phyloP scores from a whole-genome alignment of 2,888 invertebrate species.

The Pilophorus perplexus region DNA sequence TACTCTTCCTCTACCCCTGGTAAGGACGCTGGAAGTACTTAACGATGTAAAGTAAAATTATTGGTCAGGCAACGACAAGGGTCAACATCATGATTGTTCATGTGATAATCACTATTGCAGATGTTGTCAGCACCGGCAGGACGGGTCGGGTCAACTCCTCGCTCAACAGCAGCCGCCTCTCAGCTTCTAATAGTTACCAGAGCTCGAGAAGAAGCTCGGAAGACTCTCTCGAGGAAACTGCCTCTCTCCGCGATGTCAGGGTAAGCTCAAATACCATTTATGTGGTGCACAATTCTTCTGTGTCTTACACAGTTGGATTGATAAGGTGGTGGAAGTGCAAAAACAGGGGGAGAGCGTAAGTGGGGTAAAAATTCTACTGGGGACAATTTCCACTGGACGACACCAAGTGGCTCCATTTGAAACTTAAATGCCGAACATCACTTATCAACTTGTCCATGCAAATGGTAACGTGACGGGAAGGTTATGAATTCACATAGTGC shows the following conservation, averaged over 20 bases:
- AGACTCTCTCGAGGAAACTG: constrained; percentile 82
- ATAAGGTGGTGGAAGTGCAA: too few relatives aligned
- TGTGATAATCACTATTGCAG: constrained; percentile 45
- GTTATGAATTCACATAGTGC: too few relatives aligned
- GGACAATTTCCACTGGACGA: too few relatives aligned
- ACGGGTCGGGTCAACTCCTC: constrained; percentile 29
- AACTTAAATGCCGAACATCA: too few relatives aligned
- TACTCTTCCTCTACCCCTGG: constrained; percentile 36
- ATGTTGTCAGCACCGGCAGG: constrained; percentile 52
- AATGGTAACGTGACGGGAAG: too few relatives aligned
- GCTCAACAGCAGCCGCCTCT: constrained; percentile 43
- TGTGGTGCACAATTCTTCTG: too few relatives aligned
- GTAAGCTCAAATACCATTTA: constrained; percentile 57
- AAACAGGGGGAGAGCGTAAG: not conserved
- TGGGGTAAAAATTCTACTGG: too few relatives aligned
- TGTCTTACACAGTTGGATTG: too few relatives aligned
- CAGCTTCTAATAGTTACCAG: constrained; percentile 58
- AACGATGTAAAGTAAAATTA: too few relatives aligned
- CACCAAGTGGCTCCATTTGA: not conserved
- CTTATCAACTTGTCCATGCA: too few relatives aligned
- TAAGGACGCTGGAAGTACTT: not conserved
- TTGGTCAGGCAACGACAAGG: too few relatives aligned
- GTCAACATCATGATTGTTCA: too few relatives aligned
- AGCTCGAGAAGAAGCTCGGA: constrained; percentile 86
- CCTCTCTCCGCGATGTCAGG: constrained; percentile 72